Evolutionary conservation across 2,888 invertebrate genomes (phyloP), one percentile per base, ranked within the genome.

Genomic region (Barypeithes pellucidus): DNA sequence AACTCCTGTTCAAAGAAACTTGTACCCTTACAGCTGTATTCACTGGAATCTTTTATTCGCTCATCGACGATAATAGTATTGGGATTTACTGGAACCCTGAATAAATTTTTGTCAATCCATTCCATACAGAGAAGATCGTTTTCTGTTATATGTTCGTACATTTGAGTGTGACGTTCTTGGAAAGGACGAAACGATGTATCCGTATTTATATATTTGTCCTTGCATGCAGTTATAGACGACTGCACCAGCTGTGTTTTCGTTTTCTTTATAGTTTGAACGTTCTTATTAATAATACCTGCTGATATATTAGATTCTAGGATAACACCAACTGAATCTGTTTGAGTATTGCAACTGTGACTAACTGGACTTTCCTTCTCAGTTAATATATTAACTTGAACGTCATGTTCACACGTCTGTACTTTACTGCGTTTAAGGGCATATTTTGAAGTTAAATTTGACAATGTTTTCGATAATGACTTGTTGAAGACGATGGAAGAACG

Each of bases 91-190:
- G 79, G 77, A 41, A 81, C 78, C 11, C 77, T 76, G 73, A 82
- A 84, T 45, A 84, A 77, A 73, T 83, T 78, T 22, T 79, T 81
- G 63, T 83, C 78, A 29, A 83, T 80, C 83, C 83, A 83, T 24
- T 83, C 81, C 67, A 82, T 72, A 62, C 82, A 82, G 41, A 80
- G 80, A 39, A 84, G 75, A 67, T 83, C 82, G 39, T 80, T 80
- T 50, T 76, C 72, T 7, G 82, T 81, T 33, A 82, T 77, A 50
- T 82, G 79, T 57, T 83, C 82, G 50, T 78, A 81, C 80, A 81
- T 82, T 75, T 83, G 82, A 9, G 80, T 81, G 14, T 1, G 20
- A 18, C 54, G 66, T 18, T 66, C 61, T 24, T 41, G 12, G 73
- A 72, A 24, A 73, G 73, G 18, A 71, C 16, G 36, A 36, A 29